Base-by-base conservation (phyloP, 1,140 invertebrate genomes). In the Steinernema feltiae region DNA sequence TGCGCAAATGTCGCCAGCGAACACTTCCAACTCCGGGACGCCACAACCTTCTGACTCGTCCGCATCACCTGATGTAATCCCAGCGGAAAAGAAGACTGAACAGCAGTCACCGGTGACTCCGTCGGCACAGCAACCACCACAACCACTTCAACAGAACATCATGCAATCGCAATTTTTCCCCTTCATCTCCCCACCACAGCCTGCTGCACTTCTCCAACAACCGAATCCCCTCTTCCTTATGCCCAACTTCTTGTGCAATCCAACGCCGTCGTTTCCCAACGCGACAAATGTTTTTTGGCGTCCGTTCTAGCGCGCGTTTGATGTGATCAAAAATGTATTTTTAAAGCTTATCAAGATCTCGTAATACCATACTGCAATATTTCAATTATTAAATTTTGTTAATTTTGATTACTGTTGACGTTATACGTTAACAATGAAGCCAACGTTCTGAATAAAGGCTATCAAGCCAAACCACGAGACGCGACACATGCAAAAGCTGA, bases 181-280 rank as follows among this genome's bases (percentile, higher is more conserved):
- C 53, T 63, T 63, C 53, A 12, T 63, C n/a, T n/a, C 41, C 3
- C 53, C 12, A 27, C 15, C 53, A 12, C 53, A 63, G 24, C 7
- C 53, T 7, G 3, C 12, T 3, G 7, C 53, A 3, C 15, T n/a
- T 27, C 24, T n/a, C 24, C 53, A 12, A 12, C 53, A 15, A 3
- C 53, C 53, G 3, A 63, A 63, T 27, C 53, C 53, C 3, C 53
- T 63, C 53, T 27, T 63, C 15, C 24, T 17, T 27, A 63, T 63
- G 53, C 53, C 53, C 24, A 63, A 63, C 53, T 63, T 63, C 41
- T 7, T 46, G 41, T 63, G 24, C 53, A 63, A 63, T 17, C 53
- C 53, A 7, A 7, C 41, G 7, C n/a, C 41, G 7, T 46, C 7
- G 7, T 46, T 63, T 63, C 53, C 53, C 15, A 12, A 12, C 24